A percentile compares a stretch with the other conserved stretches of the same genome.
These are phyloP conservation scores for Atrichornis clamosus DNA, from an alignment of 2,113 vertebrate genomes.

Conservation along the genomic window DNA sequence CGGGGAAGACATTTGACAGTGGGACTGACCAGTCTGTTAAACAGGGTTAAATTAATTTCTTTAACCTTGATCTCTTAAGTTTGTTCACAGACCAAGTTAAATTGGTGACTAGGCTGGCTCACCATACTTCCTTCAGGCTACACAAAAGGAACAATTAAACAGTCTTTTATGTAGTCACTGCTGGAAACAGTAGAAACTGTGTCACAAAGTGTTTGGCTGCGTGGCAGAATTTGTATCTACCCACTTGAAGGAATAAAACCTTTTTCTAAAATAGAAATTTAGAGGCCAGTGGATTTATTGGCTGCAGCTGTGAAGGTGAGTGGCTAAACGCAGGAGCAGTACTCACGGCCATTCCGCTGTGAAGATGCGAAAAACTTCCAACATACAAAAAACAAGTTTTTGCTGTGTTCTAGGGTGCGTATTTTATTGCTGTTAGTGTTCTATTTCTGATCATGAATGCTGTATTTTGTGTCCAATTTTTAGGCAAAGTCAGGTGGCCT, in stretches of 20 bases:
- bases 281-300: background rate
- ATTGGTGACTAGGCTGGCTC: background rate
- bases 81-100: background rate
- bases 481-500: background rate
- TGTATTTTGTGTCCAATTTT: background rate
- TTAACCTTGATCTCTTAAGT: background rate
- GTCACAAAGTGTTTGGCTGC: background rate
- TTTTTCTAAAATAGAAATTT: background rate
- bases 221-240: background rate
- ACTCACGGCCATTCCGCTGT: background rate
- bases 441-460: background rate
- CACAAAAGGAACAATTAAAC: conserved; percentile 17
- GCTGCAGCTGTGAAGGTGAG: background rate
- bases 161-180: background rate
- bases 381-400: background rate
- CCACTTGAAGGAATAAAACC: background rate
- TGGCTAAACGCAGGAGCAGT: background rate
- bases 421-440: background rate
- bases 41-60: background rate
- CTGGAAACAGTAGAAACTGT: background rate
- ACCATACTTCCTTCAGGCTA: background rate
- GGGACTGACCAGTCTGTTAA: background rate
- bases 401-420: background rate
- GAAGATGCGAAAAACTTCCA: background rate
- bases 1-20: background rate